Conservation (phyloP, 2,113 vertebrate genomes). For the Syngnathoides biaculeatus region DNA sequence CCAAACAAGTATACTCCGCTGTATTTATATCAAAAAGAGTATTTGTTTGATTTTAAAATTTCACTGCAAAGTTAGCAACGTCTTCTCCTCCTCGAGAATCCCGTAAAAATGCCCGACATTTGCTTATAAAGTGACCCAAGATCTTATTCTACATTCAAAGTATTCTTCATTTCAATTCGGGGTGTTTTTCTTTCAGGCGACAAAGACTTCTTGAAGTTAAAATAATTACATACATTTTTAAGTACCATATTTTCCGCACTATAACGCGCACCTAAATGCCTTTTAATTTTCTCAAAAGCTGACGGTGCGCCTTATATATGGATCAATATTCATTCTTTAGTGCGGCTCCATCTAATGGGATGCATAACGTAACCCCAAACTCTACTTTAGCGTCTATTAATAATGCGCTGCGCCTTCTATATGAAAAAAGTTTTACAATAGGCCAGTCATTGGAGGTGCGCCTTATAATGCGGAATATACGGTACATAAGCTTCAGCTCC, state of each 20-base stretch:
- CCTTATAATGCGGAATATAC: too few relatives aligned
- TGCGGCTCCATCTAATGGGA: too few relatives aligned
- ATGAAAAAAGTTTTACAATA: too few relatives aligned
- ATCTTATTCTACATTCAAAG: constrained; percentile 1
- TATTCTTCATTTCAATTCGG: constrained; percentile 6
- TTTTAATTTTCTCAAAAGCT: too few relatives aligned
- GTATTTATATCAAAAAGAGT: constrained; percentile 30
- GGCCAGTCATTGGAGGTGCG: too few relatives aligned
- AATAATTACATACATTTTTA: not conserved
- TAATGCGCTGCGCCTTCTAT: too few relatives aligned
- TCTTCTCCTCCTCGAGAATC: constrained; percentile 15
- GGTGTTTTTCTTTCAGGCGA: not conserved
- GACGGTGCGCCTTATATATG: too few relatives aligned
- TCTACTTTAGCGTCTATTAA: too few relatives aligned
- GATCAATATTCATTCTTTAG: too few relatives aligned
- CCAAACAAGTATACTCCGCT: constrained; percentile 52
- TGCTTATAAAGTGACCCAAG: constrained; percentile 51
- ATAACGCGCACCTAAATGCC: too few relatives aligned
- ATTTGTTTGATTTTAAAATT: constrained; percentile 10
- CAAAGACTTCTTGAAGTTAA: not conserved
- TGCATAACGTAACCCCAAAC: too few relatives aligned
- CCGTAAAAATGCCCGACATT: constrained; percentile 5
- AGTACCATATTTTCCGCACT: too few relatives aligned
- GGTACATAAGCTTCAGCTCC: not conserved
- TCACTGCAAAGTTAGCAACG: not conserved